Base-by-base conservation (phyloP, 1,140 invertebrate genomes). In the Portunus trituberculatus region DNA sequence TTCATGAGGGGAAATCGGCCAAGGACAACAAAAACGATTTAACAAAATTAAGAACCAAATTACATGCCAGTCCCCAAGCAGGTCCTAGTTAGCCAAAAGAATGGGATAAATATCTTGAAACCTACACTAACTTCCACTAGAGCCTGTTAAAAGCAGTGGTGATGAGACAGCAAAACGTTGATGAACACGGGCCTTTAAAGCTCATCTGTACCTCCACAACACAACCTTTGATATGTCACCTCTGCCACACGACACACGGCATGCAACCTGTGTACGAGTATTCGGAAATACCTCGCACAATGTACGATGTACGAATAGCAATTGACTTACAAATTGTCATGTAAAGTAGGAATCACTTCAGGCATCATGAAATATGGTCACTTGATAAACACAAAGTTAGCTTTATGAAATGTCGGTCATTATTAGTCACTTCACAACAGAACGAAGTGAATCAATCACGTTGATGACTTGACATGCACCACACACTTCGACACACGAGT, bases 201-300 rank as follows among this genome's bases (percentile, higher is more conserved):
- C 67, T 76, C 67, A 20, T 76, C 20, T n/a, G 12, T n/a, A 7
- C 0, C 67, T 0, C 67, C 67, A n/a, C 67, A 7, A n/a, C 67
- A 76, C 67, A 76, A 76, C 67, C 67, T 20, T 76, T 76, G 67
- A 76, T 76, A 76, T 76, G 67, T 76, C 67, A 76, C 20, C 67
- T 7, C n/a, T 25, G 20, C 67, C 25, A 76, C 67, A 76, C 67
- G 67, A 20, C 52, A 59, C 52, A 59, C 52, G n/a, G 20, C 67
- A 76, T 76, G 67, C 67, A n/a, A 76, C n/a, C 12, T 20, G 52
- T 59, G 52, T 59, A 59, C 16, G 52, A 4, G 52, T 59, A 59
- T 10, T 76, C 20, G 12, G 4, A 12, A 76, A 76, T 8, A n/a
- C 25, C 67, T 76, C 67, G n/a, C 67, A 76, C 67, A 20, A 39